Evolutionary conservation across 2,888 invertebrate genomes (phyloP).

Genomic region (Cantharis rustica): DNA sequence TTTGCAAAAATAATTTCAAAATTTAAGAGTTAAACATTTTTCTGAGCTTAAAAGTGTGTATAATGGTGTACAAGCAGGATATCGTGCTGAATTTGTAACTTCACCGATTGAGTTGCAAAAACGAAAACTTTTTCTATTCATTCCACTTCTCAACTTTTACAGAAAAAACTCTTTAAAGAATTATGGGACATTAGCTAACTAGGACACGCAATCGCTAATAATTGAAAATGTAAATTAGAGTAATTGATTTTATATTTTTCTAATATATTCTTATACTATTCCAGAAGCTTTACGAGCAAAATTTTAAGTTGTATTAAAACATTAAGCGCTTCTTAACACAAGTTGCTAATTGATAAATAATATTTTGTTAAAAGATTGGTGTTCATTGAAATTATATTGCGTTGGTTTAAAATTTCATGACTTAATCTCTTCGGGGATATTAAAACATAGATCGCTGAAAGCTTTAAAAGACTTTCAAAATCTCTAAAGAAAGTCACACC

Average conservation of each 20-base stretch:
- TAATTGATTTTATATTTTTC: neutral
- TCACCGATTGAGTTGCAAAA: neutral
- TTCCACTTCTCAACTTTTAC: neutral
- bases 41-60: neutral
- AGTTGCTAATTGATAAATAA: neutral
- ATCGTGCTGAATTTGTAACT: neutral
- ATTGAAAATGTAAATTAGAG: neutral
- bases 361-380: neutral
- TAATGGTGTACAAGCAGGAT: neutral
- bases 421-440: neutral
- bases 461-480: neutral
- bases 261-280: neutral
- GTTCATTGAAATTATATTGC: neutral
- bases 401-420: neutral
- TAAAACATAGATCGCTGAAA: neutral
- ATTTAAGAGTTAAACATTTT: neutral
- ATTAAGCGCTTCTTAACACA: neutral
- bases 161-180: neutral
- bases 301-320: neutral
- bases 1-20: neutral
- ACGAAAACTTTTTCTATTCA: neutral
- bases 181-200: neutral
- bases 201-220: neutral
- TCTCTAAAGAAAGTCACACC: neutral
- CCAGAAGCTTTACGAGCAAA: neutral